A percentile compares a stretch with the other conserved stretches of the same genome.
These are phyloP conservation scores for Rhorus exstirpatorius DNA, from an alignment of 2,888 invertebrate species.

Conservation along the genomic window DNA sequence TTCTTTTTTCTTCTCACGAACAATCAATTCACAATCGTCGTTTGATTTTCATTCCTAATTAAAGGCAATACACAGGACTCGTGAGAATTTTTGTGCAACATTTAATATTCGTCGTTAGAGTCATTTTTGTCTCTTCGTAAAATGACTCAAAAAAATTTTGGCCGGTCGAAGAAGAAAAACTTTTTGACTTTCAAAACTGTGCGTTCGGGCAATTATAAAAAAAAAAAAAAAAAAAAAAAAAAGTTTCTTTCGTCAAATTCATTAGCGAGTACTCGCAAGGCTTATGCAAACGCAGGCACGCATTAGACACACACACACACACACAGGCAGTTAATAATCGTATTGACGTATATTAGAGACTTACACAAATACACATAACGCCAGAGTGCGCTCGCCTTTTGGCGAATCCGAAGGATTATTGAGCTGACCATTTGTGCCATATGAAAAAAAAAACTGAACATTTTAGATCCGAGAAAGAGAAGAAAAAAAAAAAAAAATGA, in stretches of 20 bases:
- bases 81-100: neutral
- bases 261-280: slow-evolving; percentile 39
- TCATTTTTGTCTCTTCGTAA: neutral
- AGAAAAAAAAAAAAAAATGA: slow-evolving; percentile 46
- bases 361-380: neutral
- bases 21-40: neutral
- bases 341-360: slow-evolving; percentile 11
- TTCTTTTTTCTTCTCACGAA: neutral
- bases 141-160: neutral
- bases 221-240: too few relatives aligned
- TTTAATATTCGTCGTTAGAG: neutral
- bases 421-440: slow-evolving; percentile 82
- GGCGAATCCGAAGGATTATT: slow-evolving; percentile 73
- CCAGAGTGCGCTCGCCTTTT: slow-evolving; percentile 35
- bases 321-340: slow-evolving; percentile 22
- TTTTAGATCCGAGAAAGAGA: slow-evolving; percentile 61
- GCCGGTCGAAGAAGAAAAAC: neutral
- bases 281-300: too few relatives aligned
- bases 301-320: slow-evolving; percentile 21
- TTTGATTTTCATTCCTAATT: slow-evolving; percentile 6
- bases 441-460: slow-evolving; percentile 75
- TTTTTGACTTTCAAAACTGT: neutral
- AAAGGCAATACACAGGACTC: neutral
- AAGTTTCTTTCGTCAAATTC: neutral
- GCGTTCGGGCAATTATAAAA: neutral